These are phyloP conservation scores for Monochamus saltuarius DNA, from an alignment of 1,140 invertebrate genomes.

Conservation along the genomic window DNA sequence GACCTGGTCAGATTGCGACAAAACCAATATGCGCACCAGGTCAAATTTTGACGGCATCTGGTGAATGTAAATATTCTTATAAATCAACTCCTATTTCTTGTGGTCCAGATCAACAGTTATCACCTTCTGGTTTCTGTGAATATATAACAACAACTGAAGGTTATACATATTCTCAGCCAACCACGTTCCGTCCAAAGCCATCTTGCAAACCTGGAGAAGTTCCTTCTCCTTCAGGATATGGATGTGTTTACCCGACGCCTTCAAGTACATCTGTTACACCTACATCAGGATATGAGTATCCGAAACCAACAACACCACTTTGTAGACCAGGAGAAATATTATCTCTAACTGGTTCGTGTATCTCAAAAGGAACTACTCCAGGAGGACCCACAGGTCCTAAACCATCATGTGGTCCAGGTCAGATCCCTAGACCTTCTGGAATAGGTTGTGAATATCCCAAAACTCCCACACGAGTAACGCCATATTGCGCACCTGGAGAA, in stretches of 20 bases:
- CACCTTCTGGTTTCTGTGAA: constrained; percentile 17
- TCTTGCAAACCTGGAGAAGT: constrained; percentile 7
- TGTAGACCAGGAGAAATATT: too few species aligned
- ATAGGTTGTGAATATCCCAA: too few species aligned
- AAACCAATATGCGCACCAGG: neutral
- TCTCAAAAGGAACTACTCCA: neutral
- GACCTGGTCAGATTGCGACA: neutral
- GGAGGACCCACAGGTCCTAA: neutral
- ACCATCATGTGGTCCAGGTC: neutral
- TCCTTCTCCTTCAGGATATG: constrained; percentile 2
- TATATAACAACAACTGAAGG: constrained; percentile 1
- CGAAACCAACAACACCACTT: neutral
- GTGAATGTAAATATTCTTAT: neutral
- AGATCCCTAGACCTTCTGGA: neutral
- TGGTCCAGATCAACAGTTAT: too few species aligned
- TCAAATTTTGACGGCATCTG: neutral
- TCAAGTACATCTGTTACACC: too few species aligned
- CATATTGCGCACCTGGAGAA: too few species aligned
- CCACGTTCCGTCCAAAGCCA: neutral
- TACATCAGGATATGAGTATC: neutral
- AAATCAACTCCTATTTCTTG: neutral
- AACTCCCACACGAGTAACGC: too few species aligned
- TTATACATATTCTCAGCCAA: constrained; percentile 20
- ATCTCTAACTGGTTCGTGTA: neutral
- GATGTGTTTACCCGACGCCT: neutral